Evolutionary conservation across 2,888 invertebrate species (phyloP).

Genomic region (Orthosia cruda): DNA sequence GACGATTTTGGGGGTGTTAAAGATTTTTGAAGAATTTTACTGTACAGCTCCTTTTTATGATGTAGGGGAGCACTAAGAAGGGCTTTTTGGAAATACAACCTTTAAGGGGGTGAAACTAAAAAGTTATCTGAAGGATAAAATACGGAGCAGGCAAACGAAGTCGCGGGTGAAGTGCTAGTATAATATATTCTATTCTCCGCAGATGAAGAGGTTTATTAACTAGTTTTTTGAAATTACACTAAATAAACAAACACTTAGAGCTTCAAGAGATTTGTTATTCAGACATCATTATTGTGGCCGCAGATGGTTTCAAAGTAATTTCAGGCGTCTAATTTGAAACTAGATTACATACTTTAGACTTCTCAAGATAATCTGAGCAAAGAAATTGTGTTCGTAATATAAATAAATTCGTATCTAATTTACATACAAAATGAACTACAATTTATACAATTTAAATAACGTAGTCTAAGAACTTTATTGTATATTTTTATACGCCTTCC

Average conservation of each 20-base stretch:
- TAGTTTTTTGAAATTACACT: not conserved
- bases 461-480: not conserved
- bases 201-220: not conserved
- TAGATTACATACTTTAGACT: constrained; percentile 5
- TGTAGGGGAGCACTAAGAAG: too few relatives aligned
- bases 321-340: constrained; percentile 15
- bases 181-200: too few relatives aligned
- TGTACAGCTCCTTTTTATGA: too few relatives aligned
- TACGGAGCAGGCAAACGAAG: too few relatives aligned
- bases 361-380: constrained; percentile 22
- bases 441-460: constrained; percentile 31
- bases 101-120: too few relatives aligned
- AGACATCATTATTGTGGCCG: not conserved
- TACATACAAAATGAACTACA: constrained; percentile 47
- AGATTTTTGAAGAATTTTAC: too few relatives aligned
- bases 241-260: not conserved
- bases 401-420: constrained; percentile 43
- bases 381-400: constrained; percentile 27
- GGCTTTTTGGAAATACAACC: too few relatives aligned
- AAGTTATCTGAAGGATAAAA: too few relatives aligned
- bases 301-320: constrained; percentile 16
- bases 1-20: too few relatives aligned
- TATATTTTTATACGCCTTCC: too few relatives aligned
- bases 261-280: constrained; percentile 8
- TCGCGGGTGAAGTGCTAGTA: too few relatives aligned